Evolutionary conservation across 2,113 vertebrate genomes (phyloP).

Genomic region (Hippocampus comes): DNA sequence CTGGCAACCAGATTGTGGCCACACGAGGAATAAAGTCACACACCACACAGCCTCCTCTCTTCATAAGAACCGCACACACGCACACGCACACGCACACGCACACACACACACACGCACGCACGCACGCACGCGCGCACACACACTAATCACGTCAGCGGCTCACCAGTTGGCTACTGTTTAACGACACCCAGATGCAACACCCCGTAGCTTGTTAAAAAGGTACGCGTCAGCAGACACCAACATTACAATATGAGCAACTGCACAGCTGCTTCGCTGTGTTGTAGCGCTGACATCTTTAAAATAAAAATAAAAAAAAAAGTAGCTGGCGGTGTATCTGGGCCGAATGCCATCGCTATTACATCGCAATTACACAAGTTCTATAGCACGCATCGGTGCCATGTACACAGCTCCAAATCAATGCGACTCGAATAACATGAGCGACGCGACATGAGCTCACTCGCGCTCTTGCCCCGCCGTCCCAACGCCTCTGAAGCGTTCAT

Average conservation of each 20-base stretch:
- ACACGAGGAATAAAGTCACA: background rate
- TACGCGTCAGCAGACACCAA: background rate
- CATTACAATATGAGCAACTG: background rate
- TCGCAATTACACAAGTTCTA: too few species aligned
- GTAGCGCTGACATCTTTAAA: background rate
- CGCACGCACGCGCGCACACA: background rate
- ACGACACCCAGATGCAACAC: slow-evolving; percentile 3
- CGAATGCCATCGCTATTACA: too few species aligned
- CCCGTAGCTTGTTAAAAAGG: background rate
- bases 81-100: background rate
- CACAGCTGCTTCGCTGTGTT: background rate
- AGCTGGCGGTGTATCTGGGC: too few species aligned
- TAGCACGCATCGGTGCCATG: too few species aligned
- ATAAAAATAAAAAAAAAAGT: too few species aligned
- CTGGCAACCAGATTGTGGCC: background rate
- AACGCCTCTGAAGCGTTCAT: too few species aligned
- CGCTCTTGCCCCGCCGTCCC: too few species aligned
- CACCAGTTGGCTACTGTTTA: background rate
- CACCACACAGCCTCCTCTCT: background rate
- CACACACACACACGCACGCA: background rate
- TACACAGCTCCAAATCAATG: too few species aligned
- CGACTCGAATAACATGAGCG: too few species aligned
- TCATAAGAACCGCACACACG: background rate
- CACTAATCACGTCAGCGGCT: background rate
- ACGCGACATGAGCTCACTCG: too few species aligned